A percentile compares a stretch with the other conserved stretches of the same genome.
Conservation (phyloP, 2,113 vertebrate species). For the Mirounga angustirostris region DNA sequence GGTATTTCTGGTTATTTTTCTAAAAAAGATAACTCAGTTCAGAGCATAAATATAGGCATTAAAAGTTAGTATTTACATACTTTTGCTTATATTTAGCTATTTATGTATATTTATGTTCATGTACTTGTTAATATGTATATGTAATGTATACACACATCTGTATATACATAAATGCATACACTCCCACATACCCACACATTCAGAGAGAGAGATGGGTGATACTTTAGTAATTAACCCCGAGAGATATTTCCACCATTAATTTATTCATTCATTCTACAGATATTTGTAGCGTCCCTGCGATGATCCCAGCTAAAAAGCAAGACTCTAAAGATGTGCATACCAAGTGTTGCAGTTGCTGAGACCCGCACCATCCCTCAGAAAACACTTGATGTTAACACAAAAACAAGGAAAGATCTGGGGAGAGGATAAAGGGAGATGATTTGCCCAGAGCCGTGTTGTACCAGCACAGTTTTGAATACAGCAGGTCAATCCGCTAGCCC, state of each 20-base stretch:
- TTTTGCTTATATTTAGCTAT: not conserved
- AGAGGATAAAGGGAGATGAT: conserved; percentile 52
- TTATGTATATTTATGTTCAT: not conserved
- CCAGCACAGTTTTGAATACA: conserved; percentile 57
- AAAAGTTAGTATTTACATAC: not conserved
- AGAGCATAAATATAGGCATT: not conserved
- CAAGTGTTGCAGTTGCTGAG: conserved; percentile 2
- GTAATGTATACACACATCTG: not conserved
- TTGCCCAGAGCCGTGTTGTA: conserved; percentile 54
- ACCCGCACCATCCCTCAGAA: conserved; percentile 17
- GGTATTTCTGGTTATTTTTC: conserved; percentile 38
- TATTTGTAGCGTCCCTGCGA: conserved; percentile 41
- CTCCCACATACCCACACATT: not conserved
- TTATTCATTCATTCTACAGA: conserved; percentile 47
- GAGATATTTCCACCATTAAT: conserved; percentile 11
- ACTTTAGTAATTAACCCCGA: conserved; percentile 28
- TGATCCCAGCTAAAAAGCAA: not conserved
- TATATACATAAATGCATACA: not conserved
- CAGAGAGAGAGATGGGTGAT: not conserved
- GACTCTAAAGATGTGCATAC: not conserved
- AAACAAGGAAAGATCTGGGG: not conserved
- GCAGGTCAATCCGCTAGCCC: not conserved
- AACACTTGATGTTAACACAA: conserved; percentile 51
- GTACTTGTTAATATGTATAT: not conserved
- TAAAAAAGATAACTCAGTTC: conserved; percentile 28